Evolutionary conservation across 2,888 invertebrate genomes (phyloP), one percentile per base, ranked within the genome.

Genomic region (Unio pictorum): DNA sequence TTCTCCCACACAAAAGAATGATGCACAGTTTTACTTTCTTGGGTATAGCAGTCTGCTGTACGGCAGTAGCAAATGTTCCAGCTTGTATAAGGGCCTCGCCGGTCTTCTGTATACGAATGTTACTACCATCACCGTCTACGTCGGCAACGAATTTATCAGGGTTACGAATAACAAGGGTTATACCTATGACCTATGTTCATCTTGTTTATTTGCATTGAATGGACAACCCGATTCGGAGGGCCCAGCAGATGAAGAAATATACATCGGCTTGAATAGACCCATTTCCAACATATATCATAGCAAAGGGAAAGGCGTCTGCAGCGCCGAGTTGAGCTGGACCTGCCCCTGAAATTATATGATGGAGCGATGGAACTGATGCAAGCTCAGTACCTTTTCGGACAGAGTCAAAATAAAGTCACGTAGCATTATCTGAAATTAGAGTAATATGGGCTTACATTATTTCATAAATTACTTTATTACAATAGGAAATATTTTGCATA

Each of bases 141-240:
- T 56, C 3, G 56, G 55, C 55, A 67, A 67, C 55, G 28, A 62
- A 4, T 61, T 58, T n/a, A 56, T 61, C 61, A 55, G 67, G 20
- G 62, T 67, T 3, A 61, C n/a, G 26, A 67, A 67, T 61, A 45
- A 67, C 61, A n/a, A 57, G 20, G 67, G 67, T n/a, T 61, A 61
- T n/a, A 34, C 57, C 2, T 18, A 55, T 55, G 56, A 34, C n/a
- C 11, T 17, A 6, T 67, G 67, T n/a, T 58, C 56, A 30, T 34
- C 56, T 15, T 67, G 67, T 20, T 23, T 30, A 4, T 67, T 67
- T 61, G 67, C 67, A 56, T 55, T 67, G 28, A 67, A 67, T 61
- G 67, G 62, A 67, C 67, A 67, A 34, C 1, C 63, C 8, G 62
- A 67, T 23, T 55, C 56, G 0, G 56, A 45, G 17, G 61, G 30